phyloP scores from a whole-genome alignment of 2,888 invertebrate genomes.

The Mimumesa dahlbomi region DNA sequence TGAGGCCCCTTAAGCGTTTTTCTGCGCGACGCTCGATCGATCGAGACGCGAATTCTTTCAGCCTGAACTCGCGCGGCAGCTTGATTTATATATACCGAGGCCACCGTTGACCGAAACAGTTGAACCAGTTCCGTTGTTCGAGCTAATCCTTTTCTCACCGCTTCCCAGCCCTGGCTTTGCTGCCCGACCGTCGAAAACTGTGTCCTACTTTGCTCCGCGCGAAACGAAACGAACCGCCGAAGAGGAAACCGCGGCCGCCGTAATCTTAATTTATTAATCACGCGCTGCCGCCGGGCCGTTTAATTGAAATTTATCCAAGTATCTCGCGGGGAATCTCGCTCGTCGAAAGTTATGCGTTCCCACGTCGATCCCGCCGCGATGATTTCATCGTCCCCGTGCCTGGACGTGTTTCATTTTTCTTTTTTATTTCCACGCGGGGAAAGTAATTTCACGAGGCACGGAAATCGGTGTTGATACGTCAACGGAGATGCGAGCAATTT shows the following conservation, averaged over 20 bases:
- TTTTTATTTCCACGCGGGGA: no score
- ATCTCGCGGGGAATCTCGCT: no score
- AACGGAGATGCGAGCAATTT: neutral
- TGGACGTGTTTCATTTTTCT: no score
- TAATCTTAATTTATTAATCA: no score
- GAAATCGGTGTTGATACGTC: no score
- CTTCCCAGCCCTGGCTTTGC: neutral
- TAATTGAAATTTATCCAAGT: no score
- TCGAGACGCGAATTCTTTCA: constrained; percentile 67
- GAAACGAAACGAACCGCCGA: neutral
- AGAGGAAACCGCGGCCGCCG: no score
- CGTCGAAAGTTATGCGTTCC: no score
- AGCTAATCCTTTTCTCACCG: constrained; percentile 58
- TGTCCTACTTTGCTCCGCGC: neutral
- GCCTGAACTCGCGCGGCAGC: constrained; percentile 63
- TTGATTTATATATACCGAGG: constrained; percentile 60
- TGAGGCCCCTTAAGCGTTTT: constrained; percentile 68
- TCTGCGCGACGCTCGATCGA: constrained; percentile 67
- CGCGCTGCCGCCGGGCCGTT: no score
- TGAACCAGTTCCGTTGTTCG: constrained; percentile 73
- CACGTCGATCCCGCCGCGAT: no score
- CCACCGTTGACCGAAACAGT: constrained; percentile 68
- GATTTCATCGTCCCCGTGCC: no score
- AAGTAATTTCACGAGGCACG: no score
- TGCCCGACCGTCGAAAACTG: neutral